Evolutionary conservation across 2,888 invertebrate species (phyloP), one percentile per base, ranked within the genome.

Genomic region (Morpho deidamia): DNA sequence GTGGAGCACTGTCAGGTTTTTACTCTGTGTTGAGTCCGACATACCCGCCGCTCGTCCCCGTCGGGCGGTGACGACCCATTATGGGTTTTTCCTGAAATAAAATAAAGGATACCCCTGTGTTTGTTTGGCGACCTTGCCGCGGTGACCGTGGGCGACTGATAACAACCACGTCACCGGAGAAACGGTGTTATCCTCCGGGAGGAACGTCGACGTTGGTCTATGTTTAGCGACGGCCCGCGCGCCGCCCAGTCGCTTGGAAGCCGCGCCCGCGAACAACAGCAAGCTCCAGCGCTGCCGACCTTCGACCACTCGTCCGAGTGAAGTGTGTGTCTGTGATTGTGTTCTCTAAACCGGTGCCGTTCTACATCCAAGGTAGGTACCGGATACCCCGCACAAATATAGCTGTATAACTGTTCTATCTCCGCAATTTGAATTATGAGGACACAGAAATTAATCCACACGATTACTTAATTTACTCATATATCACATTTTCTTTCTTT

Each of bases 301-400:
- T 73, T 78, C 83, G 84, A 85, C 86, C 86, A 85, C 86, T 84
- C 67, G 77, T 60, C 69, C 72, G 87, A 86, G 86, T 85, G 86
- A 85, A 82, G 88, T 85, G 85, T 82, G 83, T 86, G 86, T 76
- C 78, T 83, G 86, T 86, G 87, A 78, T 80, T 76, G 87, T 86
- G 83, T 75, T 76, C 53, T 60, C 56, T 66, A 67, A 65, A 73
- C 68, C 63, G 55, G 63, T 47, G 45, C 56, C 56, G 58, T 53
- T 55, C 55, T 12, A 35, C 47, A 11, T 49, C 62, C 63, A 58
- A 39, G 59, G 48, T 69, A 71, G 66, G 71, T 72, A 47, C n/a
- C 37, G n/a, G 9, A 37, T 23, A n/a, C n/a, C n/a, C 23, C 3
- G 23, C 23, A 23, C 5, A 23, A 23, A 23, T 23, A 23, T 23